A percentile compares a stretch with the other conserved stretches of the same genome.
These are phyloP conservation scores for Larimichthys crocea DNA, from an alignment of 2,113 vertebrate species.

Conservation along the genomic window DNA sequence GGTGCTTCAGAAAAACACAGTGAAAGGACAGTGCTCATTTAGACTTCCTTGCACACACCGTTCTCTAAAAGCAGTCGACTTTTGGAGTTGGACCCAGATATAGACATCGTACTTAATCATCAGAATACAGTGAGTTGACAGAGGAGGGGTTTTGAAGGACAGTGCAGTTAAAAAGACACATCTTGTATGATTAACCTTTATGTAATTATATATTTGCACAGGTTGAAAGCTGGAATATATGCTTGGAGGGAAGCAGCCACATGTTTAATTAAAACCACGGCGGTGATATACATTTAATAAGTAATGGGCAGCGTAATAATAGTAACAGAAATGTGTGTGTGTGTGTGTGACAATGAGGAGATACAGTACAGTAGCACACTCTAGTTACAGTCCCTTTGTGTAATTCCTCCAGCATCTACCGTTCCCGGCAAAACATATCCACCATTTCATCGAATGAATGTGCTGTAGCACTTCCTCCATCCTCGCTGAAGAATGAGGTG, in stretches of 20 bases:
- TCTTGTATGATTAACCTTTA: slow-evolving; percentile 6
- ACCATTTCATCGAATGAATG: background rate
- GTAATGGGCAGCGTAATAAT: slow-evolving; percentile 46
- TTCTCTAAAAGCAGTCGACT: background rate
- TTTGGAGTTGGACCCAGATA: background rate
- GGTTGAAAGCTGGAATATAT: background rate
- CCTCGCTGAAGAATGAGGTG: slow-evolving; percentile 6
- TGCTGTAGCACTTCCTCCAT: background rate
- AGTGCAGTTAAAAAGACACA: background rate
- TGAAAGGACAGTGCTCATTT: slow-evolving; percentile 14
- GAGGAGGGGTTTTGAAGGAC: slow-evolving; percentile 22
- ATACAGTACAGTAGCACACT: background rate
- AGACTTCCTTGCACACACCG: background rate
- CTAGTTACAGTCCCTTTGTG: slow-evolving; percentile 6
- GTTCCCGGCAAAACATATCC: background rate
- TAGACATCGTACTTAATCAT: slow-evolving; percentile 21
- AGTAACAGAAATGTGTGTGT: slow-evolving; percentile 3
- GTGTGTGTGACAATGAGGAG: slow-evolving; percentile 19
- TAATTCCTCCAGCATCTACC: slow-evolving; percentile 31
- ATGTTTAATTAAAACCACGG: slow-evolving; percentile 42
- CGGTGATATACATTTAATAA: slow-evolving; percentile 47
- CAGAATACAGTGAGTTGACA: slow-evolving; percentile 21
- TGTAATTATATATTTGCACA: slow-evolving; percentile 6
- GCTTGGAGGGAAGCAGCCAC: slow-evolving; percentile 3
- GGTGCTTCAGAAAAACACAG: slow-evolving; percentile 36